Conservation (phyloP, 2,113 vertebrate genomes). For the Neodontobutis hainanensis region DNA sequence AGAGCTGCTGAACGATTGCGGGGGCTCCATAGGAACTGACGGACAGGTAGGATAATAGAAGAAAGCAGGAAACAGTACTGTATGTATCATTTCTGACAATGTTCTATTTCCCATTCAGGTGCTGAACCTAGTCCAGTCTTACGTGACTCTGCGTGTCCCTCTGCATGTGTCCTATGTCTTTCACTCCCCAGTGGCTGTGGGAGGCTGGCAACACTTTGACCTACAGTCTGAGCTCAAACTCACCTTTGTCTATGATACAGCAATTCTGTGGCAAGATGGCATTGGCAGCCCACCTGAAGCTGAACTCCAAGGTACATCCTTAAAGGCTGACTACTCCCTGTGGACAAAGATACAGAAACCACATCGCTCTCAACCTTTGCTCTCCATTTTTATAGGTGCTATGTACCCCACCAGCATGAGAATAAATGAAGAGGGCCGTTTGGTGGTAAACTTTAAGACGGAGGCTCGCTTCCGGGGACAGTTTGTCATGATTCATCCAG, state of each 20-base stretch:
- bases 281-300: constrained; percentile 80
- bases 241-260: constrained; percentile 82
- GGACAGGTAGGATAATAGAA: constrained; percentile 72
- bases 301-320: constrained; percentile 77
- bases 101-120: constrained; percentile 62
- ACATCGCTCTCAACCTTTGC: neutral
- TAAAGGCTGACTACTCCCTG: neutral
- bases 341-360: neutral
- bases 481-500: constrained; percentile 83
- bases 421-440: constrained; percentile 78
- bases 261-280: constrained; percentile 84
- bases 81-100: neutral
- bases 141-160: constrained; percentile 77
- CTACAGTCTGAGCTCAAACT: constrained; percentile 81
- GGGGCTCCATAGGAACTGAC: constrained; percentile 80
- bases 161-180: constrained; percentile 82
- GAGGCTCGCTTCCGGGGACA: constrained; percentile 78
- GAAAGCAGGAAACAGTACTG: neutral
- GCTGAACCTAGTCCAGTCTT: constrained; percentile 82
- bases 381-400: constrained; percentile 65
- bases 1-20: constrained; percentile 79
- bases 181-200: constrained; percentile 76
- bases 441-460: constrained; percentile 80
- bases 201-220: constrained; percentile 85
- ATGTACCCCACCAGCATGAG: constrained; percentile 81